phyloP scores from a whole-genome alignment of 1,140 invertebrate genomes.

The Chironomus striatipennis region DNA sequence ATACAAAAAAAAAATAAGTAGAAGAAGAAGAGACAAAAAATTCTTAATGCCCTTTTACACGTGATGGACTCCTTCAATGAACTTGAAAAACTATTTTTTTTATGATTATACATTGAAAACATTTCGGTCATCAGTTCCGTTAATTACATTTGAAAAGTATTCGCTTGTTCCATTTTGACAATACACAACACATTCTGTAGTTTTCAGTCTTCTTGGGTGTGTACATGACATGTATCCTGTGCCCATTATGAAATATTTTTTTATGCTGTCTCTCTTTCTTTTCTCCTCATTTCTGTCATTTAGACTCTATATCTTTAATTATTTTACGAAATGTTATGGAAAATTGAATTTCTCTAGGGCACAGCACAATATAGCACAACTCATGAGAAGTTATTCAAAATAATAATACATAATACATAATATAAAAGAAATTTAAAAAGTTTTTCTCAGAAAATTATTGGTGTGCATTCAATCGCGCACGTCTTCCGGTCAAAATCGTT shows the following conservation, averaged over 20 bases:
- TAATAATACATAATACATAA: too few species aligned
- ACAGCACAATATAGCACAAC: background rate
- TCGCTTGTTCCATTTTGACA: background rate
- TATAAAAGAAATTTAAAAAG: background rate
- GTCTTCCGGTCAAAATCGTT: background rate
- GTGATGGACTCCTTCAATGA: background rate
- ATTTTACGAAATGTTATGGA: conserved; percentile 8
- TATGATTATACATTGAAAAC: background rate
- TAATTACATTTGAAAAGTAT: background rate
- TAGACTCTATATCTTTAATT: background rate
- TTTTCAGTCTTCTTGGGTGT: background rate
- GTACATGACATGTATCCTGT: conserved; percentile 11
- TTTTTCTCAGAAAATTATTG: background rate
- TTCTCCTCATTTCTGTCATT: background rate
- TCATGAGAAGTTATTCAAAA: background rate
- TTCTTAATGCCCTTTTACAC: conserved; percentile 1
- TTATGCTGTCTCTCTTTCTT: background rate
- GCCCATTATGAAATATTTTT: background rate
- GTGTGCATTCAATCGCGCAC: background rate
- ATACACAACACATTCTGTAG: background rate
- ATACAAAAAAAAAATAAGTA: too few species aligned
- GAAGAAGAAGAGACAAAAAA: too few species aligned
- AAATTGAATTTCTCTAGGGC: conserved; percentile 1
- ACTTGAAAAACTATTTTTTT: background rate
- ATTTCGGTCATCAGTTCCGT: conserved; percentile 11